phyloP scores from a whole-genome alignment of 2,797 vertebrate species.

The Euphonia xanthogaster region DNA sequence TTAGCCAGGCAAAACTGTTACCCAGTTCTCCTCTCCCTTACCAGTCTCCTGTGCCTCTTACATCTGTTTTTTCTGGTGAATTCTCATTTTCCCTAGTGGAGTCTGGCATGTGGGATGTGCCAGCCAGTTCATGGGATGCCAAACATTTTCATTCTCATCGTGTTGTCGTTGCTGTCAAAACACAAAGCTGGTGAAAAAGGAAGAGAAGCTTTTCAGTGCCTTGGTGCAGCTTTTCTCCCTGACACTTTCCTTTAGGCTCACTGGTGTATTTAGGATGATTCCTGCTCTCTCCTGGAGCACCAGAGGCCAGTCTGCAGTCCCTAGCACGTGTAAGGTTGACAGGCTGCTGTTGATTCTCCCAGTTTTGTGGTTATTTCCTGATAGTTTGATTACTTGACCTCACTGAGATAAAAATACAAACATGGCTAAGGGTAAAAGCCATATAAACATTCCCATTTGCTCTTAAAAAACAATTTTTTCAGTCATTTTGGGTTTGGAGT shows the following conservation, averaged over 20 bases:
- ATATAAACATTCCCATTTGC: conserved; percentile 13
- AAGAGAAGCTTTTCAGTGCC: background rate
- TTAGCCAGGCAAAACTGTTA: background rate
- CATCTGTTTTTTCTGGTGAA: background rate
- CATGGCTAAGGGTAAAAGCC: background rate
- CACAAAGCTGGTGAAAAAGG: conserved; percentile 1
- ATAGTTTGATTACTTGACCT: conserved; percentile 21
- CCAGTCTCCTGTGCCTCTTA: background rate
- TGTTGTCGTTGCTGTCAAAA: conserved; percentile 12
- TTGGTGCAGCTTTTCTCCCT: background rate
- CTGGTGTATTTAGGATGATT: background rate
- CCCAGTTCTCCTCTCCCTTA: background rate
- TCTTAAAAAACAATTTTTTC: conserved; percentile 23
- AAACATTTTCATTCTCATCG: background rate
- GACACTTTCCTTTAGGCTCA: background rate
- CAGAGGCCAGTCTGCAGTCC: background rate
- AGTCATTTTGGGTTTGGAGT: conserved; percentile 28
- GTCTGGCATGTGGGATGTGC: conserved; percentile 49
- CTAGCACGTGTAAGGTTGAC: background rate
- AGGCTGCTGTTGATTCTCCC: background rate
- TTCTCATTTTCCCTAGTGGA: conserved; percentile 23
- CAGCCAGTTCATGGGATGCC: conserved; percentile 20
- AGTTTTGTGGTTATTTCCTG: background rate
- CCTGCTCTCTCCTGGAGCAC: background rate
- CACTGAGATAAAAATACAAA: conserved; percentile 10